phyloP scores from a whole-genome alignment of 37 sponge, comb jelly and placozoan species.

The Haliclona indistincta region DNA sequence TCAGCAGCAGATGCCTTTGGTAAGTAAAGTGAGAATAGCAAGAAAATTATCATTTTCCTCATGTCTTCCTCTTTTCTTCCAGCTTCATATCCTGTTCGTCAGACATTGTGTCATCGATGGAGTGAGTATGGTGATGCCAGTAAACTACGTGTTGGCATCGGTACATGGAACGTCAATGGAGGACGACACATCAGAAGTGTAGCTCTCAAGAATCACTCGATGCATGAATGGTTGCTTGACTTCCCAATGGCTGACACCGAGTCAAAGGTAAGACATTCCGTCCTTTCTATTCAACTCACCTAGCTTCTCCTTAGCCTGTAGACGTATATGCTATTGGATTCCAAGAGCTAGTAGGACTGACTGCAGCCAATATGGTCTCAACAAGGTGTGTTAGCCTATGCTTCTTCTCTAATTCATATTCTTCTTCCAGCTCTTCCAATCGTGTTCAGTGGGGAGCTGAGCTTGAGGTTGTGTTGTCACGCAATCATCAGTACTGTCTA shows the following conservation, averaged over 20 bases:
- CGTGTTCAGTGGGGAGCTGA: slow-evolving; percentile 88
- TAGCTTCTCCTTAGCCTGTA: slow-evolving; percentile 20
- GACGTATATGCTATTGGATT: slow-evolving; percentile 93
- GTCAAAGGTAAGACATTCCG: not conserved
- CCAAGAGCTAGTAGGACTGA: slow-evolving; percentile 95
- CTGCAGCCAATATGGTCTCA: slow-evolving; percentile 87
- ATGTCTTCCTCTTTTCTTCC: not conserved
- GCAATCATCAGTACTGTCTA: slow-evolving; percentile 72
- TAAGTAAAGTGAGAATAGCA: slow-evolving; percentile 16
- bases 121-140: slow-evolving; percentile 46
- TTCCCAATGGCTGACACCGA: slow-evolving; percentile 48
- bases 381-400: slow-evolving; percentile 56
- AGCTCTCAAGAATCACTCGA: slow-evolving; percentile 80
- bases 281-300: not conserved
- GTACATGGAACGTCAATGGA: slow-evolving; percentile 99
- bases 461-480: slow-evolving; percentile 83
- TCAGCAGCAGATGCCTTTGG: slow-evolving; percentile 50
- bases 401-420: not conserved
- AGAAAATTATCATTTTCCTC: not conserved
- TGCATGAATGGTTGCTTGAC: slow-evolving; percentile 94
- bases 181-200: slow-evolving; percentile 85
- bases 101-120: slow-evolving; percentile 66
- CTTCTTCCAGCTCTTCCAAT: slow-evolving; percentile 74
- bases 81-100: slow-evolving; percentile 57
- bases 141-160: slow-evolving; percentile 80